A percentile compares a stretch with the other conserved stretches of the same genome.
Evolutionary conservation across 2,113 vertebrate genomes (phyloP).

Genomic region (Psittacula cyanocephala): DNA sequence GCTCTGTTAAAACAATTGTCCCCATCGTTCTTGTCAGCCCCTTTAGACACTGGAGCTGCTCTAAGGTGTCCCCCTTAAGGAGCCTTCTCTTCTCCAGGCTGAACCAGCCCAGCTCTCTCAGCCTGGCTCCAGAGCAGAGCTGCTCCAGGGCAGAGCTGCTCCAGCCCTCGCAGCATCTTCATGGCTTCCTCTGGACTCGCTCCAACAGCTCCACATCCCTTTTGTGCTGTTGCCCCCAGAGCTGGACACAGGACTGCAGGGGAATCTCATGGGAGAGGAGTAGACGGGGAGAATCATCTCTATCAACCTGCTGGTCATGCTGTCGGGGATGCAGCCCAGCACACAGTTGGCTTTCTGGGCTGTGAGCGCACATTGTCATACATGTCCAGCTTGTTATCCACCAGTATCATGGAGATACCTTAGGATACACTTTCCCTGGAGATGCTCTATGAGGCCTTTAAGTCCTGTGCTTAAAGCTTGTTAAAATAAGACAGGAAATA

Average conservation of each 20-base stretch:
- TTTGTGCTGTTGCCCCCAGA: neutral
- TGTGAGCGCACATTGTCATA: neutral
- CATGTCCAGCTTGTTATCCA: neutral
- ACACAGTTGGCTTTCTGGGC: neutral
- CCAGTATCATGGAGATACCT: neutral
- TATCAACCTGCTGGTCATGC: neutral
- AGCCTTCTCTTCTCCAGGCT: neutral
- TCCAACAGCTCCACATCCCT: neutral
- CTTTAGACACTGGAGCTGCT: neutral
- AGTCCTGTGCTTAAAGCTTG: neutral
- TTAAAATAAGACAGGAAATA: neutral
- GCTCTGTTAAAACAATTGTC: neutral
- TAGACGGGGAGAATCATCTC: neutral
- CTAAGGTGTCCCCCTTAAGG: neutral
- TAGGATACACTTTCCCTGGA: neutral
- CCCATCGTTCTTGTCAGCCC: neutral
- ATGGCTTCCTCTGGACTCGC: neutral
- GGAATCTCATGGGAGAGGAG: neutral
- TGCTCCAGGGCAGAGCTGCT: neutral
- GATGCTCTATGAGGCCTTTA: neutral
- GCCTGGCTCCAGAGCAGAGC: neutral
- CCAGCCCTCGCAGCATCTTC: neutral
- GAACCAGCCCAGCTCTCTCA: neutral
- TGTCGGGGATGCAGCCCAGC: neutral
- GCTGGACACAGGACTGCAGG: neutral